A percentile compares a stretch with the other conserved stretches of the same genome.
phyloP scores from a whole-genome alignment of 2,888 invertebrate species.

The Epirrhoe tristata region DNA sequence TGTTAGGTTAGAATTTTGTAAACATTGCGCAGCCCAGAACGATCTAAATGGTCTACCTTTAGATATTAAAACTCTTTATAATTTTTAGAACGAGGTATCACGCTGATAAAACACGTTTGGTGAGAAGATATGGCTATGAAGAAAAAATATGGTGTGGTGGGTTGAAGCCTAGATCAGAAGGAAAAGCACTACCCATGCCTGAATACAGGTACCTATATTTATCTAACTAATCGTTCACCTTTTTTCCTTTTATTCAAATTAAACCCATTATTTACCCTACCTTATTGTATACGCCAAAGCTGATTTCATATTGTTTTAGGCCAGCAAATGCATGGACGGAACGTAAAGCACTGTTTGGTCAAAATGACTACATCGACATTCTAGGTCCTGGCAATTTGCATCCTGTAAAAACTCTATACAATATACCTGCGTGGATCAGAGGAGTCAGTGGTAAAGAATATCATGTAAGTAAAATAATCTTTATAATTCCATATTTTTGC shows the following conservation, averaged over 20 bases:
- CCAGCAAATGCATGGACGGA: conserved; percentile 91
- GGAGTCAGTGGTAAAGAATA: conserved; percentile 94
- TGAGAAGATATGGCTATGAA: conserved; percentile 89
- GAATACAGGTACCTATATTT: conserved; percentile 80
- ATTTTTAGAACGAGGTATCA: conserved; percentile 84
- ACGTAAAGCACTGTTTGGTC: conserved; percentile 94
- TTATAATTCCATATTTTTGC: no score
- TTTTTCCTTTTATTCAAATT: neutral
- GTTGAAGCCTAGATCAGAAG: conserved; percentile 87
- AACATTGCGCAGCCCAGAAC: neutral
- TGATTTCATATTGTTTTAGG: conserved; percentile 58
- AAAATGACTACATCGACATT: conserved; percentile 99
- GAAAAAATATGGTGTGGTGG: conserved; percentile 89
- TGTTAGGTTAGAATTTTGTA: conserved; percentile 67
- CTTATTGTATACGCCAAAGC: neutral
- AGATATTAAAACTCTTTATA: conserved; percentile 7
- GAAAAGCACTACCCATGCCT: conserved; percentile 87
- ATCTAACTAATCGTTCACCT: neutral
- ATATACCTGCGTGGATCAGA: conserved; percentile 95
- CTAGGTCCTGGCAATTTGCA: conserved; percentile 93
- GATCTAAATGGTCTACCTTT: no score
- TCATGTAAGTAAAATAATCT: conserved; percentile 84
- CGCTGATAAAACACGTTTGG: conserved; percentile 86
- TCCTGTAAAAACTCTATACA: conserved; percentile 93
- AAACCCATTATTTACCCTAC: neutral